Evolutionary conservation across 2,888 invertebrate genomes (phyloP).

Genomic region (Acrobasis repandana): DNA sequence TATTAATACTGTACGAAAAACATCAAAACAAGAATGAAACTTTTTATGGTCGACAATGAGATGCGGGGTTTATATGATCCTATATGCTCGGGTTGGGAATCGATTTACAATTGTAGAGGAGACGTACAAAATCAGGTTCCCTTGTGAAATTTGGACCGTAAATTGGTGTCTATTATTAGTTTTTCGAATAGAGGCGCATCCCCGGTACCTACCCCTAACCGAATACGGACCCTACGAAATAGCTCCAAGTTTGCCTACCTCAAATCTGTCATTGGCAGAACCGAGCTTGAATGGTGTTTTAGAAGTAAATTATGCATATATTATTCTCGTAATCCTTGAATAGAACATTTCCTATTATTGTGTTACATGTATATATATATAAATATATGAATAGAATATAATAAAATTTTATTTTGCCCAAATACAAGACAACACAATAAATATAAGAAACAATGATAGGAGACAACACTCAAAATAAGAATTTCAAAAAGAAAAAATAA

Average conservation of each 20-base stretch:
- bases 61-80: conserved; percentile 8
- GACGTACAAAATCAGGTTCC: conserved; percentile 12
- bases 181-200: conserved; percentile 7
- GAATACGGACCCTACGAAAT: conserved; percentile 1
- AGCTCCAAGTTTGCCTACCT: conserved; percentile 19
- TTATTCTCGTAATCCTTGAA: neutral
- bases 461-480: too few species aligned
- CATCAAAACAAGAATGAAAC: neutral
- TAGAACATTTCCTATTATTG: too few species aligned
- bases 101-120: conserved; percentile 21
- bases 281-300: neutral
- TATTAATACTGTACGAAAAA: neutral
- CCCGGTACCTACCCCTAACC: neutral
- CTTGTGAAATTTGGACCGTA: conserved; percentile 18
- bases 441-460: too few species aligned
- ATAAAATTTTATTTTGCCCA: too few species aligned
- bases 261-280: conserved; percentile 28
- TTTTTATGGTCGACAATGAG: conserved; percentile 6
- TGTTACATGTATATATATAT: too few species aligned
- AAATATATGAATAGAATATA: too few species aligned
- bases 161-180: conserved; percentile 24
- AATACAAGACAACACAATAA: too few species aligned
- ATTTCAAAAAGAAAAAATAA: too few species aligned
- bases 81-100: conserved; percentile 10
- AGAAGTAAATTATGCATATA: neutral